Evolutionary conservation across 2,888 invertebrate species (phyloP).

Genomic region (Pammene fasciana): DNA sequence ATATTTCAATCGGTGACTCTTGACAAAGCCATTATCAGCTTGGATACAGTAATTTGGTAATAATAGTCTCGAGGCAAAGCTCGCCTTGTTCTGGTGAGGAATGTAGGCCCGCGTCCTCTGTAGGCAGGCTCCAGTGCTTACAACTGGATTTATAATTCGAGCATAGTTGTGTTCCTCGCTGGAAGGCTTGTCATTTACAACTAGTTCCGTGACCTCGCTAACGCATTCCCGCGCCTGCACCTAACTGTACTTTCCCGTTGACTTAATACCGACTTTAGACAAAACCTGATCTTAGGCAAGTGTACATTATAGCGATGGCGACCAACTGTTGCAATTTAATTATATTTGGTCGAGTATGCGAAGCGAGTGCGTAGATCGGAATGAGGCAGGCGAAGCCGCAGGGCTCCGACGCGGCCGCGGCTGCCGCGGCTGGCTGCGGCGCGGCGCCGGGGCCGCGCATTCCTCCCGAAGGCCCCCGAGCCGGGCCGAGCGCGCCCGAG

Average conservation of each 20-base stretch:
- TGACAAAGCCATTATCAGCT: constrained; percentile 19
- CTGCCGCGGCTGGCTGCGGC: constrained; percentile 52
- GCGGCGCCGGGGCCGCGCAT: constrained; percentile 65
- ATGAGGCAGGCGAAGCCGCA: constrained; percentile 60
- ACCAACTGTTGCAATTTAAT: constrained; percentile 81
- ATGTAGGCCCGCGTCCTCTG: constrained; percentile 39
- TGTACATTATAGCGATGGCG: constrained; percentile 77
- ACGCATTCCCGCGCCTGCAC: constrained; percentile 83
- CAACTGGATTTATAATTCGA: constrained; percentile 57
- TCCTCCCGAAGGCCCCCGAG: constrained; percentile 69
- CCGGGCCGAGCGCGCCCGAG: constrained; percentile 65
- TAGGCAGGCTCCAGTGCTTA: constrained; percentile 51
- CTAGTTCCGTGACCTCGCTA: constrained; percentile 84
- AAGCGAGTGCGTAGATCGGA: constrained; percentile 70
- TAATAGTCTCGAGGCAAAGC: constrained; percentile 11
- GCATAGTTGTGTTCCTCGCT: constrained; percentile 71
- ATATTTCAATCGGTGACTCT: constrained; percentile 51
- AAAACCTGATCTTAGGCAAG: constrained; percentile 81
- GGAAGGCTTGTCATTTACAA: constrained; percentile 81
- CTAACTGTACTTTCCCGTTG: constrained; percentile 84
- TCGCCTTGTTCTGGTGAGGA: constrained; percentile 18
- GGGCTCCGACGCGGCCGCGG: constrained; percentile 52
- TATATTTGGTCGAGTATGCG: constrained; percentile 74
- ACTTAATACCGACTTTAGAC: constrained; percentile 81
- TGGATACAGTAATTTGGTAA: constrained; percentile 32